Conservation (phyloP, 2,888 invertebrate genomes). For the Poecilobothrus nobilitatus region DNA sequence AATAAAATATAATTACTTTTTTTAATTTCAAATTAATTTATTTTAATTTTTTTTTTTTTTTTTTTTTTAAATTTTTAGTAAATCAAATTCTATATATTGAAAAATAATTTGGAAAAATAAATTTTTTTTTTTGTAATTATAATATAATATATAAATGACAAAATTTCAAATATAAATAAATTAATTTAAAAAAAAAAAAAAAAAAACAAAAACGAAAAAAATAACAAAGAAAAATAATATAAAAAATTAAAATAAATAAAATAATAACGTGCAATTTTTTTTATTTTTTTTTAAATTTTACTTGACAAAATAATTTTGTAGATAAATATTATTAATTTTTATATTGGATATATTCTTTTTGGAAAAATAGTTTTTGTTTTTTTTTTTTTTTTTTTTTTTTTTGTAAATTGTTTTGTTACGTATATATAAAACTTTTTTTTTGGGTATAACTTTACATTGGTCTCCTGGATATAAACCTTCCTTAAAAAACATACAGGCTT, state of each 20-base stretch:
- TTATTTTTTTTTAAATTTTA: background rate
- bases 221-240: too few species aligned
- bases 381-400: background rate
- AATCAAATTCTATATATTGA: background rate
- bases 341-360: background rate
- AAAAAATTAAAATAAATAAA: background rate
- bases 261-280: background rate
- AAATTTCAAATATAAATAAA: background rate
- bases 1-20: background rate
- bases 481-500: constrained; percentile 6
- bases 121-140: too few species aligned
- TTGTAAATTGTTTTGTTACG: background rate
- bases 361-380: background rate
- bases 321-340: background rate
- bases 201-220: background rate
- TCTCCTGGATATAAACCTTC: constrained; percentile 6
- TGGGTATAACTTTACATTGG: constrained; percentile 6
- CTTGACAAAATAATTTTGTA: background rate
- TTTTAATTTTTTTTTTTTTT: too few species aligned
- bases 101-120: background rate
- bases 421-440: background rate
- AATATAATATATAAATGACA: background rate
- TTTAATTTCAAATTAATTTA: background rate
- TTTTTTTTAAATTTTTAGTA: background rate
- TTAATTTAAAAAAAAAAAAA: background rate